Base-by-base conservation (phyloP, 2,888 invertebrate species). In the Mactromeris polynyma region DNA sequence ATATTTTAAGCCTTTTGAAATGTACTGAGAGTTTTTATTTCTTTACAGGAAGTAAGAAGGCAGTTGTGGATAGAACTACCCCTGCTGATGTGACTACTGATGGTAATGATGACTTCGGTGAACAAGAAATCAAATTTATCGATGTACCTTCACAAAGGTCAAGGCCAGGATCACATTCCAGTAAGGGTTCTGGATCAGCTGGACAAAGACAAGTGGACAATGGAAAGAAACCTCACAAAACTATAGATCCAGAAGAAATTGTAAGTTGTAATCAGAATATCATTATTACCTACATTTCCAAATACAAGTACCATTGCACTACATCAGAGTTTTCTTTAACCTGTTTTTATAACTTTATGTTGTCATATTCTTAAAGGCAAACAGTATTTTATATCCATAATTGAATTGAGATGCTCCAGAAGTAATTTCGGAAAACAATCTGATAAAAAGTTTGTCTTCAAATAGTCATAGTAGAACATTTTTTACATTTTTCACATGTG, bases 201-300 rank as follows among this genome's bases (percentile, higher is more conserved):
- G 77, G 78, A 38, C 84, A 58, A 42, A 54, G 54, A 51, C 58
- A 82, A 78, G 36, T 40, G 9, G 91, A 92, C 38, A 89, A 78
- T 82, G 86, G 90, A 36, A 89, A 87, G 80, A 92, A 92, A 81
- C 88, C 85, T 78, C 81, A 82, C 69, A 92, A 92, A 64, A 92
- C 91, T 0, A 85, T 93, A 79, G 90, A 94, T 64, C 92, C 93
- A 42, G 92, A 91, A 77, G 92, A 93, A 91, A 86, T 94, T 81
- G 94, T 94, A 93, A 89, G 90, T 90, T 69, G 11, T 80, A 64
- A 6, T 64, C 26, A 26, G 46, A 46, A 11, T 40, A n/a, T n/a
- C n/a, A n/a, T n/a, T n/a, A n/a, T n/a, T n/a, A n/a, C n/a, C n/a
- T 51, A 19, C 51, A 6, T 51, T 2, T 9, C 14, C 2, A 6